Percentiles rank a stretch among this genome's conserved stretches.
Conservation (phyloP, 2,113 vertebrate genomes). For the Mus pahari region DNA sequence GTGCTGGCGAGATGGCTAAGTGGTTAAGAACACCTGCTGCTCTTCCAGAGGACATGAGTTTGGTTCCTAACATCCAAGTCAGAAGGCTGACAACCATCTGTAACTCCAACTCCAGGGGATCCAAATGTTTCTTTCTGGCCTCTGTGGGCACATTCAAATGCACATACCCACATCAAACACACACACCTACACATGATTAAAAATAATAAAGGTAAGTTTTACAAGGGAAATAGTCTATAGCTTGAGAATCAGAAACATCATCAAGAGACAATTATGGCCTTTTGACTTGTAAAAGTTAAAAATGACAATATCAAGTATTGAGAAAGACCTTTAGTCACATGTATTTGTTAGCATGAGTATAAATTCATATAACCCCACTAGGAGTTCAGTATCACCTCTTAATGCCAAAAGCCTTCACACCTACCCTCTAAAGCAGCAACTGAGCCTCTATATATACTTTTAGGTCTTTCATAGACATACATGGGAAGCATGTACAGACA, state of each 20-base stretch:
- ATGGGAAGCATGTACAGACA: not conserved
- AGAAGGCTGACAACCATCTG: not conserved
- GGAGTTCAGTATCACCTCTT: not conserved
- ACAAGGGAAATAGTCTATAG: not conserved
- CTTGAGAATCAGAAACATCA: conserved; percentile 34
- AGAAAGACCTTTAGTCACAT: not conserved
- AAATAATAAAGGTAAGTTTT: not conserved
- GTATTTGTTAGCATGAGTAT: not conserved
- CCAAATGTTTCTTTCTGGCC: not conserved
- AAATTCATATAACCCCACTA: not conserved
- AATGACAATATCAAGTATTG: not conserved
- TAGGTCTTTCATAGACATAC: not conserved
- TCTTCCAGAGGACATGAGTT: not conserved
- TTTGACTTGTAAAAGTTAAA: conserved; percentile 17
- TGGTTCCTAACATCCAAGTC: not conserved
- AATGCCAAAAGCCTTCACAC: not conserved
- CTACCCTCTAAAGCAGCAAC: not conserved
- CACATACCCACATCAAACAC: not conserved
- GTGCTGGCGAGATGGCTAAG: not conserved
- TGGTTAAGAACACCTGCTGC: not conserved
- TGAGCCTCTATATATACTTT: not conserved
- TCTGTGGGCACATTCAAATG: not conserved
- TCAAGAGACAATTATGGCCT: not conserved
- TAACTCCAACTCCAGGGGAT: not conserved
- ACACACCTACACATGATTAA: not conserved